Evolutionary conservation across 1,140 invertebrate species (phyloP), one percentile per base, ranked within the genome.

Genomic region (Alviniconcha marisindica): DNA sequence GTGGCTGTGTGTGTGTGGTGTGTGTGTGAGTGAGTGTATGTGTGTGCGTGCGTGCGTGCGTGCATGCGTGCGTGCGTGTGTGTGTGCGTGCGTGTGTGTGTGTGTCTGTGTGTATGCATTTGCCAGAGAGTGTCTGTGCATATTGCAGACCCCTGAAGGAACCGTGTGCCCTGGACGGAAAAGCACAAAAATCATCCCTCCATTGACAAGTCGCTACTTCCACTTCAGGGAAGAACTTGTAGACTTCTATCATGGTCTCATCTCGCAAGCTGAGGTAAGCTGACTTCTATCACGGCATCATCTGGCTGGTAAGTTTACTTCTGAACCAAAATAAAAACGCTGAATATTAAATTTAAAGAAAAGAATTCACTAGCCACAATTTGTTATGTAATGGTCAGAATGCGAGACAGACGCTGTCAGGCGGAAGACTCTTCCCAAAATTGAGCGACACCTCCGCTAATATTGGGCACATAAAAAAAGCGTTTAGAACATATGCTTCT

Each of bases 221-320:
- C 73, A 76, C 42, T 85, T 84, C 48, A 69, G 84, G 78, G 73
- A 84, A 76, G 84, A 87, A 51, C 76, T 84, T n/a, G 74, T 86
- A 31, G 44, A 78, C 66, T n/a, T 54, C 44, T 14, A 36, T 14
- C 10, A 24, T 31, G 79, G 40, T 18, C 40, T 42, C 1, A 80
- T 88, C 31, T 78, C 77, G 0, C 82, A 81, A 24, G 40, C 33
- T 60, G 87, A 88, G 81, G 87, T 87, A 74, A 84, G 85, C 10
- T 4, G 56, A 60, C 24, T n/a, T n/a, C n/a, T n/a, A n/a, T n/a
- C n/a, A n/a, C n/a, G n/a, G n/a, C n/a, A 51, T 7, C 7, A 51
- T 12, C 48, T 12, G 21, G 48, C 21, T 12, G 21, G 21, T 51
- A 51, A 51, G 48, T 21, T 12, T 12, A 51, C 48, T 51, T 12